Base-by-base conservation (phyloP, 1,140 invertebrate genomes). In the Zaprionus kolodkinae region DNA sequence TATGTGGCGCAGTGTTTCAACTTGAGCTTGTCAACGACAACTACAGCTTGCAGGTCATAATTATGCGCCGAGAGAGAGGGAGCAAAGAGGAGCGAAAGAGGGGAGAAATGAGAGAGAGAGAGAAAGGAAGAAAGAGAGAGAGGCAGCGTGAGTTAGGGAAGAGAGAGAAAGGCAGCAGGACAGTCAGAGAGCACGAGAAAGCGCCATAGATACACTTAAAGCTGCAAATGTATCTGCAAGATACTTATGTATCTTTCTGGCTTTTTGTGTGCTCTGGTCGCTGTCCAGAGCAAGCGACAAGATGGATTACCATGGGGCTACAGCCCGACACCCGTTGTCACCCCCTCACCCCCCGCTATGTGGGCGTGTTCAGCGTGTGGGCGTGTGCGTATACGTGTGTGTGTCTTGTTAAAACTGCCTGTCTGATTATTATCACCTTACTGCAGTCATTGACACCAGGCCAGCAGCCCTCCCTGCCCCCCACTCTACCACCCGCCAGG, bases 401-500 rank as follows among this genome's bases (percentile, higher is more conserved):
- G 68, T 80, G 68, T 81, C 84, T 88, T 89, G 84, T 89, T 88
- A 89, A 76, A 88, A 89, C 77, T 80, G 84, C 74, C 84, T 78
- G 79, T 75, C 84, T 88, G 84, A 88, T 88, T 88, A 88, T 88
- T 88, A 88, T 88, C 84, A 88, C 84, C 84, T 88, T 81, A 65
- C 48, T 65, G 79, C 69, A 82, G 84, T 80, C 85, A 88, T 84
- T 84, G 84, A 88, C 85, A 88, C 85, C 84, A 64, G 33, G 33
- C 6, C 6, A 35, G 33, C 30, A 33, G 7, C n/a, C n/a, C n/a
- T n/a, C n/a, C n/a, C n/a, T 33, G 0, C 30, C 30, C 6, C 33
- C 33, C 33, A 1, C 27, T 5, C 4, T 30, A 30, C 27, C 27
- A 6, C 27, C 33, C 7, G 4, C 33, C 33, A 12, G 6, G 45